phyloP scores from a whole-genome alignment of 2,888 invertebrate genomes.

The Emmelina monodactyla region DNA sequence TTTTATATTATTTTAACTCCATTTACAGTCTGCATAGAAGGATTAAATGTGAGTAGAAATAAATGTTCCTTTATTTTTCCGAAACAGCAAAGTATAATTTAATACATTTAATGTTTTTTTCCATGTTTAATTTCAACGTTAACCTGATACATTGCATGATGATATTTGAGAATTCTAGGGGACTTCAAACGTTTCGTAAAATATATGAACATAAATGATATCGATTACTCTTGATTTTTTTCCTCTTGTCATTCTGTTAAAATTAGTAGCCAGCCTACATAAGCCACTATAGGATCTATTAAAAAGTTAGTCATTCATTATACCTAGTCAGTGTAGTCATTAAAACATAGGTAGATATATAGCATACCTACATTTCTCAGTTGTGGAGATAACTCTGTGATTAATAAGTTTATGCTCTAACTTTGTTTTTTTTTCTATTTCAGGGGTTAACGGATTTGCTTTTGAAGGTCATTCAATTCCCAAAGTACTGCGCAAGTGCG shows the following conservation, averaged over 20 bases:
- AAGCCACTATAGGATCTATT: too few relatives aligned
- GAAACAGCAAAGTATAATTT: background rate
- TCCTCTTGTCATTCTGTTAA: too few relatives aligned
- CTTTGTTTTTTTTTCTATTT: slow-evolving; percentile 24
- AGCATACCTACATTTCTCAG: too few relatives aligned
- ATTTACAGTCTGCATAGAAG: slow-evolving; percentile 73
- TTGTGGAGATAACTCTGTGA: too few relatives aligned
- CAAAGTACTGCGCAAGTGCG: slow-evolving; percentile 73
- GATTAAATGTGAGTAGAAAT: slow-evolving; percentile 68
- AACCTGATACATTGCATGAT: background rate
- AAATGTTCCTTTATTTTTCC: background rate
- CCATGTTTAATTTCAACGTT: background rate
- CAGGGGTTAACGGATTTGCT: slow-evolving; percentile 74
- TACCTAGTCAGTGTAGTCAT: too few relatives aligned
- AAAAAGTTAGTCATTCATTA: too few relatives aligned
- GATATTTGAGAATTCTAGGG: too few relatives aligned
- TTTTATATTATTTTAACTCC: slow-evolving; percentile 74
- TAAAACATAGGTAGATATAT: too few relatives aligned
- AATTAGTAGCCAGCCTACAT: too few relatives aligned
- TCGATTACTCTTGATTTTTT: too few relatives aligned
- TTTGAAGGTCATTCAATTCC: slow-evolving; percentile 73
- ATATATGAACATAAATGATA: too few relatives aligned
- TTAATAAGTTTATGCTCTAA: slow-evolving; percentile 6
- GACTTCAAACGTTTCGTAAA: too few relatives aligned
- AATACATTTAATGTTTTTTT: background rate